Percentiles rank a stretch among this genome's conserved stretches.
Conservation (phyloP, 2,888 invertebrate genomes). For the Julus scanicus region DNA sequence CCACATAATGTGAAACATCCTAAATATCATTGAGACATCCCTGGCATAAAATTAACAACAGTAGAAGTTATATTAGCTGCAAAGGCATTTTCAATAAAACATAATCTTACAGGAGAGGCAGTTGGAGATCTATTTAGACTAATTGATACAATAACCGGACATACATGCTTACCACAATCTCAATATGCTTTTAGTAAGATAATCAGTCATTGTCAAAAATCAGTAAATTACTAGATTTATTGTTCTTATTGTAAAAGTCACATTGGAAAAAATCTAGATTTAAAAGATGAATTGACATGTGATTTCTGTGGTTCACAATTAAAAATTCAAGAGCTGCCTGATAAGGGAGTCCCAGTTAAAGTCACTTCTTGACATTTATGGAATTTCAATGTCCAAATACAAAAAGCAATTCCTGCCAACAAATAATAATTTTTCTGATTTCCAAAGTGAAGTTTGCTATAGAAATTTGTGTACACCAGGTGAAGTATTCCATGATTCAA, state of each 20-base stretch:
- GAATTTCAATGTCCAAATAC: not conserved
- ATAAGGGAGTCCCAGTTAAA: conserved; percentile 28
- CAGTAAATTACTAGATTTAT: not conserved
- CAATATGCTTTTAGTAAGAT: not conserved
- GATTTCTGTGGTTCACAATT: not conserved
- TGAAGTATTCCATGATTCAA: not conserved
- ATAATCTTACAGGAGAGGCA: not conserved
- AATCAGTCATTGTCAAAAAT: not conserved
- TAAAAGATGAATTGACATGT: not conserved
- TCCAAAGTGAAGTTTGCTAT: not conserved
- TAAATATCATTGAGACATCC: too few species aligned
- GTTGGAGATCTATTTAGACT: conserved; percentile 23
- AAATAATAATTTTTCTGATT: not conserved
- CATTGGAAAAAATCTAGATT: conserved; percentile 2
- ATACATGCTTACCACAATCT: not conserved
- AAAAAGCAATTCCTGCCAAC: not conserved
- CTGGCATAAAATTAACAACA: too few species aligned
- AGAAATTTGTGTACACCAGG: not conserved
- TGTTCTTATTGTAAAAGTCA: not conserved
- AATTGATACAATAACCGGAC: not conserved
- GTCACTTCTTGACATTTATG: not conserved
- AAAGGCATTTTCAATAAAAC: not conserved
- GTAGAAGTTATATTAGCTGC: not conserved
- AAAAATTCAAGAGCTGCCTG: not conserved
- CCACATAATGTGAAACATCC: too few species aligned